Evolutionary conservation across 1,140 invertebrate genomes (phyloP), one percentile per base, ranked within the genome.

Genomic region (Trichonephila clavipes): DNA sequence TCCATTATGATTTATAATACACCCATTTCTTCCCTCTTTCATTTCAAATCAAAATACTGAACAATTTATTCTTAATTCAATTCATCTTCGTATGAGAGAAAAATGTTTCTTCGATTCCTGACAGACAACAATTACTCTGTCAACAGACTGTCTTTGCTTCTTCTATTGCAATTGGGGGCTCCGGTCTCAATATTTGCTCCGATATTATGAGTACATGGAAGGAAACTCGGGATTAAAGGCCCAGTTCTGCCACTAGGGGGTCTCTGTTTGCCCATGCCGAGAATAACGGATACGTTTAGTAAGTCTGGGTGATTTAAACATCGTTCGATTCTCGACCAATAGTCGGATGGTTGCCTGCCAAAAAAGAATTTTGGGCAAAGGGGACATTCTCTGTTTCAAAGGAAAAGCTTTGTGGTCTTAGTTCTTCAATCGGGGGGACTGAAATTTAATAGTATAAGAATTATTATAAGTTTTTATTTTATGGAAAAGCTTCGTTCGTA

Each of bases 221-320:
- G 69, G 85, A 87, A 69, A 66, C 59, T 88, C 58, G 28, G 86
- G 86, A 88, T 93, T 88, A 88, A 88, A 81, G 69, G 92, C 85
- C 77, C 77, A 66, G 90, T 58, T 82, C 69, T 81, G n/a, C 66
- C 86, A 93, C 92, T 5, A 44, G 14, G 21, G 91, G 59, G 85
- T 19, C 66, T 81, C 72, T 81, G 85, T 93, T 88, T 81, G 85
- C 85, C 90, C n/a, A 93, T 21, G 64, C 83, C 61, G 69, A 72
- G 92, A 93, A 93, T 93, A 93, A 93, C 92, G 86, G 92, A 93
- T 93, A 93, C 92, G 92, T 93, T 93, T 93, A 93, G 92, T 93
- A 93, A 93, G 92, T 93, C 92, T 81, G 83, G 92, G 86, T 93
- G 92, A 93, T 93, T 93, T 93, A 93, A 93, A 93, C 92, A 93